Evolutionary conservation across 30 jellyfish, hydroid and myxozoan species (phyloP), one percentile per base, ranked within the genome.

Genomic region (Aurelia aurita): DNA sequence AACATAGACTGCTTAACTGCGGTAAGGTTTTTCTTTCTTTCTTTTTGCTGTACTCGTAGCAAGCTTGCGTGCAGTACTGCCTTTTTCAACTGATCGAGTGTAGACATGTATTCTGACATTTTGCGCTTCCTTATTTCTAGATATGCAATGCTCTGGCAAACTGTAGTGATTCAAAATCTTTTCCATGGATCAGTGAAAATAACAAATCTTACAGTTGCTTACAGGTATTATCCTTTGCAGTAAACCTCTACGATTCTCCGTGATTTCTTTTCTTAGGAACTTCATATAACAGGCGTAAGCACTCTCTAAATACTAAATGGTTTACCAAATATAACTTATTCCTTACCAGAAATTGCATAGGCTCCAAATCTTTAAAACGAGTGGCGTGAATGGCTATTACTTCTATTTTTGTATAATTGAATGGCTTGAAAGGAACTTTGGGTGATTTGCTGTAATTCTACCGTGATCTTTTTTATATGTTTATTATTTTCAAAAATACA

Each of bases 1-100:
- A 75, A 83, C 18, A 46, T 75, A 7, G 93, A 83, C 11, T 70
- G 93, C 80, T 8, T 70, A 18, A 80, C 87, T 0, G 87, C 49
- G 82, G 93, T 70, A 3, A 81, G 91, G 3, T n/a, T 74, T 8
- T 32, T 22, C 22, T 45, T 16, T 2, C 13, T 25, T 29, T 31
- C 26, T 32, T 16, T 28, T 20, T 29, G 16, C 47, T 22, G 19
- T 8, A 18, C 49, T 5, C 44, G 44, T 64, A 21, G 15, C 15
- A 39, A 39, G 16, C 2, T 6, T 9, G n/a, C 51, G 7, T 0
- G 46, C 5, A 34, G 7, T 34, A 34, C 7, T 34, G 4, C 46
- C 46, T 34, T 34, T 34, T 34, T 34, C 7, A 34, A 34, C 4
- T 34, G 46, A 22, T 3, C 29, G 20, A 14, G 25, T 2, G 26